Conservation (phyloP, 2,797 vertebrate species). For the Antennarius maculatus region DNA sequence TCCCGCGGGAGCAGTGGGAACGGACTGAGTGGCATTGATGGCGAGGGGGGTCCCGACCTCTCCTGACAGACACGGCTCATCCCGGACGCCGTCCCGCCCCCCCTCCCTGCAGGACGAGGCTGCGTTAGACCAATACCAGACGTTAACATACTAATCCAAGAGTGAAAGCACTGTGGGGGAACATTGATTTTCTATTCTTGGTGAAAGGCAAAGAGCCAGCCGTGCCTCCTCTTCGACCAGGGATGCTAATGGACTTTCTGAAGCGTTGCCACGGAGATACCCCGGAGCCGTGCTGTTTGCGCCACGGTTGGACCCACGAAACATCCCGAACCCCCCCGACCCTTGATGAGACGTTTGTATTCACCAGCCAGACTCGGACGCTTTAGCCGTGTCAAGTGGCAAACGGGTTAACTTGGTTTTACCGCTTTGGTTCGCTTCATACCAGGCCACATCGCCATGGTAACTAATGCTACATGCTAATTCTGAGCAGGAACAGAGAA, state of each 20-base stretch:
- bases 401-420: too few relatives aligned
- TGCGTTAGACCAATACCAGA: conserved; percentile 67
- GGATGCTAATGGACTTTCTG: conserved; percentile 71
- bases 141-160: conserved; percentile 76
- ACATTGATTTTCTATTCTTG: conserved; percentile 75
- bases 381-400: conserved; percentile 11
- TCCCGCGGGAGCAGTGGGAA: conserved; percentile 45
- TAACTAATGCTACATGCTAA: too few relatives aligned
- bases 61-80: conserved; percentile 72
- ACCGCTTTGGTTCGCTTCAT: too few relatives aligned
- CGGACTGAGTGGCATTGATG: conserved; percentile 75
- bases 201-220: conserved; percentile 61
- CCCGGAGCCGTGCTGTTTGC: conserved; percentile 42
- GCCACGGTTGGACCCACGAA: conserved; percentile 30
- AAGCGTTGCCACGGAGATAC: conserved; percentile 57
- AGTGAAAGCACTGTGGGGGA: conserved; percentile 63
- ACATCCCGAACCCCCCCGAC: conserved; percentile 32
- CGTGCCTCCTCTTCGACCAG: conserved; percentile 55
- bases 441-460: too few relatives aligned
- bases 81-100: conserved; percentile 54
- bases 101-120: conserved; percentile 42
- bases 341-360: conserved; percentile 53
- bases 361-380: conserved; percentile 33
- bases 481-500: too few relatives aligned
- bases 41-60: conserved; percentile 74